phyloP scores from a whole-genome alignment of 2,797 vertebrate species.

The Neopelma chrysocephalum region DNA sequence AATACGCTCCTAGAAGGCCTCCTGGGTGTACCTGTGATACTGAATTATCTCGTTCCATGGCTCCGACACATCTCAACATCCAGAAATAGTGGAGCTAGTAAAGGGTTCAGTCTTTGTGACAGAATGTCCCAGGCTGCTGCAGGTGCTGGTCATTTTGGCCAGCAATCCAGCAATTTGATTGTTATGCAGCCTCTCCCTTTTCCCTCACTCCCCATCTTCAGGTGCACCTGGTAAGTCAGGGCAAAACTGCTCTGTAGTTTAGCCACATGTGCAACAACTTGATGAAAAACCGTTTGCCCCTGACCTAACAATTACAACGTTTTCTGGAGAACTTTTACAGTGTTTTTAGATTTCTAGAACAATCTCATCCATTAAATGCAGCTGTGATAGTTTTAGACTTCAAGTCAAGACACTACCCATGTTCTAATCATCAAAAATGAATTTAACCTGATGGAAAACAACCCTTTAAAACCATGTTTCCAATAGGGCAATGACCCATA shows the following conservation, averaged over 20 bases:
- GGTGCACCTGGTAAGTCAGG: background rate
- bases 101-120: background rate
- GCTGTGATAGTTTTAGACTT: background rate
- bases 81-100: background rate
- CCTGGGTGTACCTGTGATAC: background rate
- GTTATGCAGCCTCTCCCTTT: background rate
- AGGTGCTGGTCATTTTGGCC: background rate
- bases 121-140: background rate
- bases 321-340: background rate
- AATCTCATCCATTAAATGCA: background rate
- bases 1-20: background rate
- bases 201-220: background rate
- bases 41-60: background rate
- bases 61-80: background rate
- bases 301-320: background rate
- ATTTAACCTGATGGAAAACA: background rate
- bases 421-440: background rate
- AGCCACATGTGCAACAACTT: background rate
- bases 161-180: background rate
- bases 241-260: background rate
- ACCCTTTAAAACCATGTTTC: background rate
- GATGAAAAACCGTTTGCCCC: background rate
- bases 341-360: background rate
- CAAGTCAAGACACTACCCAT: background rate
- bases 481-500: background rate